Evolutionary conservation across 2,888 invertebrate species (phyloP).

Genomic region (Drosophila multiciliata): DNA sequence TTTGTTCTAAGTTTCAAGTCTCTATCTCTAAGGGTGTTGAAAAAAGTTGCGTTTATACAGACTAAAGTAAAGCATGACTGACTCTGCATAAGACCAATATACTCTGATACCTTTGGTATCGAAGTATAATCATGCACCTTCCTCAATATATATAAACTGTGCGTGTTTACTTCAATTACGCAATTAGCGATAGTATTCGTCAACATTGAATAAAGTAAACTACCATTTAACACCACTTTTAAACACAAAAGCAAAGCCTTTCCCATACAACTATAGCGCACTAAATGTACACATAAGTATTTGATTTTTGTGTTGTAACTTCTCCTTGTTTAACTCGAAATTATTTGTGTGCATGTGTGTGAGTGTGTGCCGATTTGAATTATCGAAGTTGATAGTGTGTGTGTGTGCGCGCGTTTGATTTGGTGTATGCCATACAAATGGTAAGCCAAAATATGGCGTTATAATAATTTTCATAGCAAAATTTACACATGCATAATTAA

Average conservation of each 20-base stretch:
- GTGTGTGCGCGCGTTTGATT: constrained; percentile 7
- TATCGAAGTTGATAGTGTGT: constrained; percentile 39
- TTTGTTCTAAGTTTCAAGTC: too few relatives aligned
- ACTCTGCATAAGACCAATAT: too few relatives aligned
- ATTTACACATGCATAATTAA: constrained; percentile 85
- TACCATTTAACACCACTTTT: constrained; percentile 16
- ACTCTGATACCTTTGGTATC: too few relatives aligned
- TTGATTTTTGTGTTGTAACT: constrained; percentile 46
- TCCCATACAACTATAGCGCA: constrained; percentile 15
- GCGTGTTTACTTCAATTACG: constrained; percentile 52
- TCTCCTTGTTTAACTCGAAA: constrained; percentile 40
- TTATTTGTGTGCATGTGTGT: constrained; percentile 61
- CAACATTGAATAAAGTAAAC: constrained; percentile 13
- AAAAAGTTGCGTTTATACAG: too few relatives aligned
- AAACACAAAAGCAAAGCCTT: constrained; percentile 22
- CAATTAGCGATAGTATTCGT: constrained; percentile 61
- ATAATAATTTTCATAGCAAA: constrained; percentile 79
- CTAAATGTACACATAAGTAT: constrained; percentile 22
- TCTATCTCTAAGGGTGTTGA: too few relatives aligned
- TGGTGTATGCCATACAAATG: constrained; percentile 45
- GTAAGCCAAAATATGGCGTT: constrained; percentile 74
- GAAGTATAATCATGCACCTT: not conserved
- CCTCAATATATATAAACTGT: not conserved
- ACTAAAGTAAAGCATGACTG: too few relatives aligned
- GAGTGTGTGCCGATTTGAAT: constrained; percentile 62